phyloP scores from a whole-genome alignment of 2,113 vertebrate species.

The Cathartes aura region DNA sequence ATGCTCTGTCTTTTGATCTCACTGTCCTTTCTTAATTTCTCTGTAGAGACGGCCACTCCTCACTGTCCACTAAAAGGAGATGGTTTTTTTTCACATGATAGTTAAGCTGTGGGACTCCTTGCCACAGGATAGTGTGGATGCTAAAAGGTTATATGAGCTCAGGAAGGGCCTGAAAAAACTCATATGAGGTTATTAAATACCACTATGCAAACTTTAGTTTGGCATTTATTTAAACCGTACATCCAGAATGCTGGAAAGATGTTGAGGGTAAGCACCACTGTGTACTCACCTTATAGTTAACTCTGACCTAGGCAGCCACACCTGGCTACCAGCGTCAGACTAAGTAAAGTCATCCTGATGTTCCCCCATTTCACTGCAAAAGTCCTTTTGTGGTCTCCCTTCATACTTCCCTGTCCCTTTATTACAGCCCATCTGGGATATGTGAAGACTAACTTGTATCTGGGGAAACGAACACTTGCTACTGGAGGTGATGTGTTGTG shows the following conservation, averaged over 20 bases:
- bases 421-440: not conserved
- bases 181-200: not conserved
- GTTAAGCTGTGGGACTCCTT: not conserved
- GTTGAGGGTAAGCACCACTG: not conserved
- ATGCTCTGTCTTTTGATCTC: not conserved
- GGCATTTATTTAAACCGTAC: not conserved
- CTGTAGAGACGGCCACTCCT: not conserved
- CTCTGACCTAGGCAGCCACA: not conserved
- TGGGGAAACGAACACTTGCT: not conserved
- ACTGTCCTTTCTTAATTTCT: not conserved
- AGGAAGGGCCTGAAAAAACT: not conserved
- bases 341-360: not conserved
- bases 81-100: not conserved
- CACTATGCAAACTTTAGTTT: not conserved
- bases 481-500: not conserved
- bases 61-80: not conserved
- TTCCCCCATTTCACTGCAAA: not conserved
- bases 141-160: not conserved
- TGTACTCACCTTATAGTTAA: not conserved
- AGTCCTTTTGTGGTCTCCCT: not conserved
- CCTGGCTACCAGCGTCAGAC: not conserved
- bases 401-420: not conserved
- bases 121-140: not conserved
- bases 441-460: not conserved
- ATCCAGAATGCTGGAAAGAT: not conserved